phyloP scores from a whole-genome alignment of 2,113 vertebrate species.

The Trochalopteron elliotii region DNA sequence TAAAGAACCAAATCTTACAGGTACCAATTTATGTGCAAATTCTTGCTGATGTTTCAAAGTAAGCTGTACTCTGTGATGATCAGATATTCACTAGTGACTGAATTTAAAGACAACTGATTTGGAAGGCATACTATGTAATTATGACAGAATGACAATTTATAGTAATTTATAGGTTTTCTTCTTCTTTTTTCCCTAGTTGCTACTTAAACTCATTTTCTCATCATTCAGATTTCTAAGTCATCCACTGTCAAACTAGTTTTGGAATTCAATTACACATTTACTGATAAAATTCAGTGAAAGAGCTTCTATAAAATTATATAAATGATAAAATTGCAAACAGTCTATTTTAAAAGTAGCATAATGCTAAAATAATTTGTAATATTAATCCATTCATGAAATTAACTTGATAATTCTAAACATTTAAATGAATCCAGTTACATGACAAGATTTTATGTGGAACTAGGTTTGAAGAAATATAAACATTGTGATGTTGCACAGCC shows the following conservation, averaged over 20 bases:
- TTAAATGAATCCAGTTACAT: neutral
- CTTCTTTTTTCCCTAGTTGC: neutral
- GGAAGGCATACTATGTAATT: neutral
- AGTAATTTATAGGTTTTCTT: neutral
- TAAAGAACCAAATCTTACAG: neutral
- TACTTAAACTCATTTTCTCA: slow-evolving; percentile 8
- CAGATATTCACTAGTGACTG: neutral
- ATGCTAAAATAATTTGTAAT: neutral
- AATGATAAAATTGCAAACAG: neutral
- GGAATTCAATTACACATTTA: neutral
- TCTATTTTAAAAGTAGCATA: neutral
- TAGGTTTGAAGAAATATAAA: neutral
- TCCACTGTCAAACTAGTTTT: slow-evolving; percentile 5
- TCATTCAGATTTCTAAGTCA: neutral
- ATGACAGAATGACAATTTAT: neutral
- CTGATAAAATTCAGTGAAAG: neutral
- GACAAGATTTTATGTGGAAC: neutral
- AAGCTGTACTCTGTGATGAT: neutral
- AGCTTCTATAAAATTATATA: neutral
- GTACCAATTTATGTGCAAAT: neutral
- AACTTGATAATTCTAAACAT: neutral
- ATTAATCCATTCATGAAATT: neutral
- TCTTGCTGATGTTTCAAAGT: neutral
- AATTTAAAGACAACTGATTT: neutral
- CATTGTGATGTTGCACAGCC: rapidly evolving